phyloP scores from a whole-genome alignment of 2,888 invertebrate genomes.

The Phalangium opilio region DNA sequence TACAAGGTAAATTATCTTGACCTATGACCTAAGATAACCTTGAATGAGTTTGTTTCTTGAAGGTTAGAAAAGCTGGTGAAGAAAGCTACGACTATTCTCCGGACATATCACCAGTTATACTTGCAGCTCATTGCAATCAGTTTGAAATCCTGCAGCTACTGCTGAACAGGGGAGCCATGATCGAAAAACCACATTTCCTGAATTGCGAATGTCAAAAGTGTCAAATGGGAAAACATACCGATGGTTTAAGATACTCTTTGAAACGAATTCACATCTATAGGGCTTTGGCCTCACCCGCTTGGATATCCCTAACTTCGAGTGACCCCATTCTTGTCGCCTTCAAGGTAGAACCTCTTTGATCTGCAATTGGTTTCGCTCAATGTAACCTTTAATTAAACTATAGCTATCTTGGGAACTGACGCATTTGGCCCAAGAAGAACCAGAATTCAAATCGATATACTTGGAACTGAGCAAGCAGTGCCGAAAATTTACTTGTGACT shows the following conservation, averaged over 20 bases:
- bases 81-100: slow-evolving; percentile 39
- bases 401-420: slow-evolving; percentile 38
- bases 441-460: slow-evolving; percentile 40
- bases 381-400: no score
- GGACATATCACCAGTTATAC: slow-evolving; percentile 36
- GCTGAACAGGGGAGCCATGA: slow-evolving; percentile 34
- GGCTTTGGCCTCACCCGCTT: slow-evolving; percentile 40
- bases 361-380: no score
- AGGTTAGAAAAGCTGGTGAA: slow-evolving; percentile 22
- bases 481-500: slow-evolving; percentile 38
- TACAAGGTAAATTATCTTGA: slow-evolving; percentile 24
- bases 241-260: slow-evolving; percentile 38
- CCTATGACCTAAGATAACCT: no score
- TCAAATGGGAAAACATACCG: slow-evolving; percentile 30
- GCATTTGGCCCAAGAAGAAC: slow-evolving; percentile 35
- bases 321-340: slow-evolving; percentile 40
- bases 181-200: slow-evolving; percentile 34
- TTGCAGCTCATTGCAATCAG: slow-evolving; percentile 39
- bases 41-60: no score
- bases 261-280: slow-evolving; percentile 37
- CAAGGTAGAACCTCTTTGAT: slow-evolving; percentile 22
- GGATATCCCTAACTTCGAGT: slow-evolving; percentile 39
- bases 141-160: slow-evolving; percentile 41
- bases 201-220: slow-evolving; percentile 35
- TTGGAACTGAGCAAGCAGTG: slow-evolving; percentile 36